Evolutionary conservation across 2,113 vertebrate species (phyloP).

Genomic region (Cichladusa arquata): DNA sequence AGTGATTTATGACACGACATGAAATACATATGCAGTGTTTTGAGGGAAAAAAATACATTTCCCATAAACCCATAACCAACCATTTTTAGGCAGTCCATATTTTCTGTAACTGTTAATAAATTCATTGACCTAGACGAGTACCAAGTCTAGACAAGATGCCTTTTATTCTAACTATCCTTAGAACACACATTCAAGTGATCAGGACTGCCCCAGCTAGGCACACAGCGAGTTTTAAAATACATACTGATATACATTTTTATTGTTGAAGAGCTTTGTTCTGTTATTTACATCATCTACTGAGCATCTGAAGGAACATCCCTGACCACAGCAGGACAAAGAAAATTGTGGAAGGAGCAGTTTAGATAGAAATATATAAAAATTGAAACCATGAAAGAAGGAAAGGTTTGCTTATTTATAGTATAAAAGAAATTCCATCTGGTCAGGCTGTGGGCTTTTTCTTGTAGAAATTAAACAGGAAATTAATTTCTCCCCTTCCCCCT

Average conservation of each 20-base stretch:
- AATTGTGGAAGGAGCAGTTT: background rate
- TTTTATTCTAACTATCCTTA: background rate
- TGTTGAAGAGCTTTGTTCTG: background rate
- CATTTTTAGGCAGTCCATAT: background rate
- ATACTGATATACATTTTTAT: background rate
- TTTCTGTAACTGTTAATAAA: background rate
- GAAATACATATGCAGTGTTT: background rate
- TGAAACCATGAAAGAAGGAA: background rate
- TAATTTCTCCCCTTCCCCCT: background rate
- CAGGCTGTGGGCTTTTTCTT: background rate
- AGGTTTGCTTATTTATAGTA: background rate
- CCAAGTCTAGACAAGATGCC: background rate
- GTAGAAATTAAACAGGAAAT: conserved; percentile 46
- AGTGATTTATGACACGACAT: background rate
- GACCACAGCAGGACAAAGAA: background rate
- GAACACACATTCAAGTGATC: background rate
- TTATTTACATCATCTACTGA: background rate
- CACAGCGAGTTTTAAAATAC: background rate
- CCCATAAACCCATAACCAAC: background rate
- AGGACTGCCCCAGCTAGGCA: background rate
- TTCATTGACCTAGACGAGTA: background rate
- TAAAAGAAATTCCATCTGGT: conserved; percentile 5
- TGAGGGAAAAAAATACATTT: background rate
- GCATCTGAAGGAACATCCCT: background rate
- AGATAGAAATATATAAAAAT: conserved; percentile 18